Base-by-base conservation (phyloP, 2,797 vertebrate species). In the Pelodytes ibericus region DNA sequence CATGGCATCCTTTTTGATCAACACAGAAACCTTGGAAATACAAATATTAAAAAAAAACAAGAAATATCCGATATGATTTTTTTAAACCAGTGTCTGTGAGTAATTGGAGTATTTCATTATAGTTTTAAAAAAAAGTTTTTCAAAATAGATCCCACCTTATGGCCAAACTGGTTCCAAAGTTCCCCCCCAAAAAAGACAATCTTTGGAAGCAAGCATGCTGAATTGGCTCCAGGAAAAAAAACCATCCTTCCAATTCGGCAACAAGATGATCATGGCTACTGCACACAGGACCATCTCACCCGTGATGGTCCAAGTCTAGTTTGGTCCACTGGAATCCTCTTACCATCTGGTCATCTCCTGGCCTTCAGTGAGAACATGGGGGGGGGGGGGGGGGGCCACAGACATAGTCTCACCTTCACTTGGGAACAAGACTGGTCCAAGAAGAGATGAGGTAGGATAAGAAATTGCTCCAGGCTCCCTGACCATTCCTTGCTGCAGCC, bases 381-480 rank as follows among this genome's bases (percentile, higher is more conserved):
- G 10, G 18, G 13, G 33, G 4, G 33, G 4, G 4, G 33, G 4
- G 11, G 11, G 33, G 11, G 33, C 13, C 41, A 10, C 7, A 44
- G 13, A 44, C 13, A 18, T 25, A 47, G 25, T 39, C 60, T 36
- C 27, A 3, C 15, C 13, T n/a, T 47, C 44, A 26, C 27, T 27
- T 51, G 44, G 20, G 15, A 51, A 8, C 24, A 47, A 39, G 24
- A 39, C 20, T 27, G 3, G 30, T 53, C 41, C 63, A 16, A 30
- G 31, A 51, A 31, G 13, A 70, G 49, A 53, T 53, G 10, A 53
- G 49, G 56, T 15, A 71, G 49, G n/a, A 53, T 11, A 15, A 56
- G 44, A 71, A 72, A 20, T 24, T 36, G 68, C 53, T 71, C 61
- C 10, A 11, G 9, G n/a, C 13, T 57, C 16, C 58, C 49, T 20